These are phyloP conservation scores for Sturmia bella DNA, from an alignment of 2,888 invertebrate species.

Conservation along the genomic window DNA sequence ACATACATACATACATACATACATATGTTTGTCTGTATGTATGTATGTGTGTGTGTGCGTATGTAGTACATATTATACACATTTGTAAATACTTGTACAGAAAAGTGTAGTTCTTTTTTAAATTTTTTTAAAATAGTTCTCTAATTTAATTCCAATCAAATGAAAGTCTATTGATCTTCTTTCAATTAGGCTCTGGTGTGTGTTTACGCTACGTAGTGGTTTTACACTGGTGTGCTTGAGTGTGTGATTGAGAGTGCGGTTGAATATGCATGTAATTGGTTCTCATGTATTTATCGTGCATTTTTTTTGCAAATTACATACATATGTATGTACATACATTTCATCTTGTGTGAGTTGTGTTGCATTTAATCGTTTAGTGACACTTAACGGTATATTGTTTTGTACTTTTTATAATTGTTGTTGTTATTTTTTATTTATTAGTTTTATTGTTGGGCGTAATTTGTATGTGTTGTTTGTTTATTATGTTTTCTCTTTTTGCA, in stretches of 20 bases:
- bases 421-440: constrained; percentile 37
- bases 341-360: constrained; percentile 36
- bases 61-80: too few relatives aligned
- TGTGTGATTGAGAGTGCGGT: not conserved
- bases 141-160: constrained; percentile 64
- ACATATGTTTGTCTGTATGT: constrained; percentile 1
- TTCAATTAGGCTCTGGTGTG: not conserved
- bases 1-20: not conserved
- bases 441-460: constrained; percentile 56
- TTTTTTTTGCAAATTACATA: constrained; percentile 4
- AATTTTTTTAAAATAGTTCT: constrained; percentile 45
- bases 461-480: constrained; percentile 35
- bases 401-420: constrained; percentile 24
- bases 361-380: constrained; percentile 59
- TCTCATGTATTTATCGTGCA: constrained; percentile 23
- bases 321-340: too few relatives aligned
- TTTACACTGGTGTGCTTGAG: not conserved
- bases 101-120: constrained; percentile 3
- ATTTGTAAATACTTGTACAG: constrained; percentile 24
- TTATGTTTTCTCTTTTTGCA: constrained; percentile 34
- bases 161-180: constrained; percentile 62
- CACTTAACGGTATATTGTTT: constrained; percentile 47
- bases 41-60: too few relatives aligned
- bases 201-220: not conserved
- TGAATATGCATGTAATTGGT: constrained; percentile 21